phyloP scores from a whole-genome alignment of 2,797 vertebrate species.

The Cossypha polioptera region DNA sequence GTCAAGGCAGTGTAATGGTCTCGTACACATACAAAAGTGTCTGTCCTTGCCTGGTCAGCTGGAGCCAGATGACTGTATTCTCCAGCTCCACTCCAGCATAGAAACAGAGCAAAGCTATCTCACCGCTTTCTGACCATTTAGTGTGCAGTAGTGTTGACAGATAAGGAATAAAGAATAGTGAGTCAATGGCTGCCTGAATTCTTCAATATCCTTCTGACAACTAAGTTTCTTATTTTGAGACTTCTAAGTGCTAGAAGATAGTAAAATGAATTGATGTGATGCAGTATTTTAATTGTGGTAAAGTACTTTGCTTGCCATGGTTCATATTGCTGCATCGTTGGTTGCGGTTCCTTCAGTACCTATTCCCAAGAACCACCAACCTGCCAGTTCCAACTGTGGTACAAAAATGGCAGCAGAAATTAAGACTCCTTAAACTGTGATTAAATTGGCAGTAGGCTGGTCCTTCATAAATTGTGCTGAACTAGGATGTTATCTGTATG shows the following conservation, averaged over 20 bases:
- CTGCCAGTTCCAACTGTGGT: neutral
- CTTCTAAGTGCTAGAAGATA: neutral
- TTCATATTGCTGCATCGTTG: fast-evolving
- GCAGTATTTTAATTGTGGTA: too few relatives aligned
- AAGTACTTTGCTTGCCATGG: neutral
- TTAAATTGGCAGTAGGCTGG: neutral
- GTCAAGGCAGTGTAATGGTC: fast-evolving
- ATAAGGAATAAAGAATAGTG: neutral
- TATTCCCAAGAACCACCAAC: neutral
- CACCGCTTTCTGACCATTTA: fast-evolving
- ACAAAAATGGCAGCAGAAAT: neutral
- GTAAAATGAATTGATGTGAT: neutral
- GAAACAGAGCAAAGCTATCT: neutral
- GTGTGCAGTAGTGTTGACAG: neutral
- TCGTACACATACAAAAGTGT: too few relatives aligned
- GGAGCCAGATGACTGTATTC: neutral
- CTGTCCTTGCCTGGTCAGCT: neutral
- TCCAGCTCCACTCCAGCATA: neutral
- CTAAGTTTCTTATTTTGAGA: neutral
- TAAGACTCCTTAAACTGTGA: neutral
- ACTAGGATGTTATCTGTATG: neutral
- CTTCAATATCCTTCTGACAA: neutral
- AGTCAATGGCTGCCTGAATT: neutral
- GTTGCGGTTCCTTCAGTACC: neutral
- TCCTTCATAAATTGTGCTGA: neutral